These are phyloP conservation scores for Protobothrops mucrosquamatus DNA, from an alignment of 2,113 vertebrate species.

Conservation along the genomic window DNA sequence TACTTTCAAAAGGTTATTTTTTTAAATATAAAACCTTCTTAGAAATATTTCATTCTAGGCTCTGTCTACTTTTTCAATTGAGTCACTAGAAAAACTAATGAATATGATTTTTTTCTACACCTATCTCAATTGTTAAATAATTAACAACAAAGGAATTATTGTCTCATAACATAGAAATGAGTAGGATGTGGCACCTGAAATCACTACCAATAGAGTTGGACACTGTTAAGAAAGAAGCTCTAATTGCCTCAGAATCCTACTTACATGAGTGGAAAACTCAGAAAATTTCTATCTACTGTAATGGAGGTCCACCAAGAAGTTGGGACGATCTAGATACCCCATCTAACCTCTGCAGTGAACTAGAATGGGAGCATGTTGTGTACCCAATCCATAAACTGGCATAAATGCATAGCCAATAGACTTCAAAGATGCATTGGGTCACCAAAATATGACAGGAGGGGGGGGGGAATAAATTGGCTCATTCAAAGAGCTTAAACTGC, in stretches of 20 bases:
- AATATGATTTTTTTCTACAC: not conserved
- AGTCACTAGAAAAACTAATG: not conserved
- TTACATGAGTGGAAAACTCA: not conserved
- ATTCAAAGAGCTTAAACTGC: not conserved
- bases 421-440: not conserved
- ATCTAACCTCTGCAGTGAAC: not conserved
- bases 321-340: not conserved
- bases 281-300: not conserved
- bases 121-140: not conserved
- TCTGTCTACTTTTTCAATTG: not conserved
- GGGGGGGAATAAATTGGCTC: not conserved
- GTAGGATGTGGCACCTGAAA: not conserved
- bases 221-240: not conserved
- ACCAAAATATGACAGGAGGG: not conserved
- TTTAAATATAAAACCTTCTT: not conserved
- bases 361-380: not conserved
- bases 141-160: not conserved
- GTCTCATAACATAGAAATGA: not conserved
- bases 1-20: not conserved
- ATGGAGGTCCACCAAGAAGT: not conserved
- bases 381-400: not conserved
- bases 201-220: too few relatives aligned
- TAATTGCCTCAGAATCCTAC: not conserved
- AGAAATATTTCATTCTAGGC: not conserved
- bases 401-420: not conserved